Evolutionary conservation across 2,113 vertebrate species (phyloP), one percentile per base, ranked within the genome.

Genomic region (Platycercus adscitus): DNA sequence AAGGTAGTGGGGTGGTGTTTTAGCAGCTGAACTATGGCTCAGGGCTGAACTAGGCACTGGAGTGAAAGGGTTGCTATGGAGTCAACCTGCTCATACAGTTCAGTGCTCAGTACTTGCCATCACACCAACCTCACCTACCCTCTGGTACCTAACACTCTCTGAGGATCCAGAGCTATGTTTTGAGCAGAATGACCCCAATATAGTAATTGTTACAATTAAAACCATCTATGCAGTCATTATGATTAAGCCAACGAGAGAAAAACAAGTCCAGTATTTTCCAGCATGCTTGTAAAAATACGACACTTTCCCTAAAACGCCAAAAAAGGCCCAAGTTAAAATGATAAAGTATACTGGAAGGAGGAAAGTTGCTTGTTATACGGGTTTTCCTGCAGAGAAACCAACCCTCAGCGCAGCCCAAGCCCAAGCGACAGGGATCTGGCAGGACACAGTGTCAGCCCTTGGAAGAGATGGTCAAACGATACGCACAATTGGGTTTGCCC

Each of bases 341-440:
- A 33, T 31, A 4, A 37, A 73, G 19, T 58, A 12, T 1, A 49
- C 1, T 9, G 4, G 35, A 44, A 39, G 87, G n/a, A 68, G 17
- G 29, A 25, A 56, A 65, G 5, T 7, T 39, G 21, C 11, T 66
- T 37, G 6, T 19, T 13, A 5, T 2, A n/a, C 0, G 2, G 5
- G 12, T 55, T 44, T 14, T 85, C 23, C 73, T 44, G 11, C 8
- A 81, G 3, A 47, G 9, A 21, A 69, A 4, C n/a, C 23, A 33
- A 11, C 11, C 16, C 31, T 13, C 17, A 53, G 49, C 0, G 0
- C 17, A 86, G 60, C 66, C 39, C 52, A 33, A 19, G 21, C 29
- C 53, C 55, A 49, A 8, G 20, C 3, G 29, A 21, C n/a, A 29
- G 31, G 12, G 37, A 11, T 14, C 56, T 52, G 43, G 61, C 21